These are phyloP conservation scores for Oreotrochilus melanogaster DNA, from an alignment of 2,113 vertebrate genomes.

Conservation along the genomic window DNA sequence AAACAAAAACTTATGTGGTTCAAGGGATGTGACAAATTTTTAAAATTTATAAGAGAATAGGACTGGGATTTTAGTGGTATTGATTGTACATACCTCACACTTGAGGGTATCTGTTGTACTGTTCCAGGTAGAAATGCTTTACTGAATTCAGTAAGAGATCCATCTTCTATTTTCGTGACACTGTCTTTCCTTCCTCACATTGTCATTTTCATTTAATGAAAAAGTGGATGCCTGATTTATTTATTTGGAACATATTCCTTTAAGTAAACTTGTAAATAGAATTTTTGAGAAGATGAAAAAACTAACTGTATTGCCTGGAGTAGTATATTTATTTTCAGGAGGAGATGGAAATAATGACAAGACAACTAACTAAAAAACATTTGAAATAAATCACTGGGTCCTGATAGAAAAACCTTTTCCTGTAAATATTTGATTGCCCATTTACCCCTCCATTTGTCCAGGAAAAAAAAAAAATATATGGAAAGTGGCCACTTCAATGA, in stretches of 20 bases:
- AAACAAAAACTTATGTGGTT: neutral
- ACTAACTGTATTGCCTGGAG: neutral
- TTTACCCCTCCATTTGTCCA: slow-evolving; percentile 71
- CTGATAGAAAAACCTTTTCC: neutral
- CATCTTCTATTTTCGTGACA: neutral
- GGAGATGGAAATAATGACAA: neutral
- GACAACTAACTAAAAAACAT: fast-evolving
- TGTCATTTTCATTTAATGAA: neutral
- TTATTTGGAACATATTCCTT: neutral
- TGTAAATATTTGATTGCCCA: slow-evolving; percentile 76
- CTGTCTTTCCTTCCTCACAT: neutral
- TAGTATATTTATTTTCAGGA: neutral
- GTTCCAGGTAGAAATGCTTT: neutral
- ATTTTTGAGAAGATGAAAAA: neutral
- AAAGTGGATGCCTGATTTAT: neutral
- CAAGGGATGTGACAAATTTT: neutral
- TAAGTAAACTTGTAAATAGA: neutral
- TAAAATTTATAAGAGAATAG: neutral
- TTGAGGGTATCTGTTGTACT: neutral
- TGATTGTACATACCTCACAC: neutral
- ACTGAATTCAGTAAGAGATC: neutral
- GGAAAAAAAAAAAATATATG: slow-evolving; percentile 72
- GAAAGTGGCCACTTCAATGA: slow-evolving; percentile 91
- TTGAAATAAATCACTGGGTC: neutral
- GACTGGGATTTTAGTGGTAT: neutral